Base-by-base conservation (phyloP, 2,797 vertebrate species). In the Eulemur rubriventer region DNA sequence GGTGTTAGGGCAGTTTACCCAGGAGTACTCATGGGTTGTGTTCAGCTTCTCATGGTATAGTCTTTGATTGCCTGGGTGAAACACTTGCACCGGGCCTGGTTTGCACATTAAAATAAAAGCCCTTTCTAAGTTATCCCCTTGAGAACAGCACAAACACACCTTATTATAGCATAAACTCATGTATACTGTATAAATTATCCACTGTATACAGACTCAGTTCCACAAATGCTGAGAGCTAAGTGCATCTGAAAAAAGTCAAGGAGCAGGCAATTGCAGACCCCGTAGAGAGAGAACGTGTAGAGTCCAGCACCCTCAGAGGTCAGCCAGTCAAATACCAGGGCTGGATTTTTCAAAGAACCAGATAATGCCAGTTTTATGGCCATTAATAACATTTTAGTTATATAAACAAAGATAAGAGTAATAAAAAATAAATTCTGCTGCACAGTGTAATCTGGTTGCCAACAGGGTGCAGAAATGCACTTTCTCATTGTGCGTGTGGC, bases 351-450 rank as follows among this genome's bases (percentile, higher is more conserved):
- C 97, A 98, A 98, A 98, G 97, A 98, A 96, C 85, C 96, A 98
- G 98, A 98, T 98, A 98, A 98, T 96, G 86, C 89, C 72, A 72
- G 41, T 98, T 98, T 98, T 98, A 98, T 98, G 98, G 97, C 97
- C 96, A 98, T 98, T 98, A 98, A 98, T 98, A 98, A 98, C 96
- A 26, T 98, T 98, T 98, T 96, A 98, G 97, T 98, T 98, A 97
- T 97, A 97, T 97, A 98, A 98, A 97, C 97, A 97, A 97, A 98
- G 98, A 98, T 98, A 98, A 98, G 97, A 98, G 97, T 97, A 97
- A 97, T 98, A 98, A 98, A 98, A 97, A 98, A 96, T 96, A 97
- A 97, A 98, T 98, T 96, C 97, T 96, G 95, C 96, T 97, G 97
- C 94, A 4, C 30, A 61, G 79, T 35, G 35, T 93, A 84, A 80